phyloP scores from a whole-genome alignment of 2,797 vertebrate genomes.

The Chaunax sp. region DNA sequence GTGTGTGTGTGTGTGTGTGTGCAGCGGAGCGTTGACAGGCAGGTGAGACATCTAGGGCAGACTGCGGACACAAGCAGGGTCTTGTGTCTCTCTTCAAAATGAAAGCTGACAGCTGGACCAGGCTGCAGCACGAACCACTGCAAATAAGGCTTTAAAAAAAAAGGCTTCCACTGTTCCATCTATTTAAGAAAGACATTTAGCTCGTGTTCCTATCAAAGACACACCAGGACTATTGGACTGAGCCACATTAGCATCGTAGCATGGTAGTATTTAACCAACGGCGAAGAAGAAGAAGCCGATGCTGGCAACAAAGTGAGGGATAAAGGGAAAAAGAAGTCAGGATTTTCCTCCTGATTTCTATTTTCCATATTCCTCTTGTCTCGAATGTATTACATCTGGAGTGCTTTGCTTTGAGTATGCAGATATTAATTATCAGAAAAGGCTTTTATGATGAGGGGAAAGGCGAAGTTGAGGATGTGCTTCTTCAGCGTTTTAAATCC shows the following conservation, averaged over 20 bases:
- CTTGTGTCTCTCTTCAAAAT: conserved; percentile 62
- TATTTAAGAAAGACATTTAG: not conserved
- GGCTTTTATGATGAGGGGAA: not conserved
- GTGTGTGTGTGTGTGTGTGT: conserved; percentile 11
- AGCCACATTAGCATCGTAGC: not conserved
- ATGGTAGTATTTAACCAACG: not conserved
- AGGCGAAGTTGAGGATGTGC: too few species aligned
- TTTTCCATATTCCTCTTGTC: not conserved
- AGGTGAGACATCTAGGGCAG: conserved; percentile 71
- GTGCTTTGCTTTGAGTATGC: not conserved
- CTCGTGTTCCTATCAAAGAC: conserved; percentile 1
- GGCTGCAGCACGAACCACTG: conserved; percentile 1
- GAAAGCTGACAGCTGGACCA: conserved; percentile 45
- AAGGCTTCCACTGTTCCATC: not conserved
- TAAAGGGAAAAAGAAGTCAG: not conserved
- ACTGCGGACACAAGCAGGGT: conserved; percentile 59
- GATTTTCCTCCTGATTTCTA: not conserved
- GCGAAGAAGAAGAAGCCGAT: conserved; percentile 3
- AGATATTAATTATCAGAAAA: not conserved
- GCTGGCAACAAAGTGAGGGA: not conserved
- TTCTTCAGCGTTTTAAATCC: not conserved
- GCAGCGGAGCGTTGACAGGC: conserved; percentile 49
- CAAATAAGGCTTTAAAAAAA: not conserved
- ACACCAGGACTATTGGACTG: not conserved
- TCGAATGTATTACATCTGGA: not conserved